A percentile compares a stretch with the other conserved stretches of the same genome.
These are phyloP conservation scores for Schmidtea mediterranea DNA, from an alignment of 1,140 invertebrate genomes.

Conservation along the genomic window DNA sequence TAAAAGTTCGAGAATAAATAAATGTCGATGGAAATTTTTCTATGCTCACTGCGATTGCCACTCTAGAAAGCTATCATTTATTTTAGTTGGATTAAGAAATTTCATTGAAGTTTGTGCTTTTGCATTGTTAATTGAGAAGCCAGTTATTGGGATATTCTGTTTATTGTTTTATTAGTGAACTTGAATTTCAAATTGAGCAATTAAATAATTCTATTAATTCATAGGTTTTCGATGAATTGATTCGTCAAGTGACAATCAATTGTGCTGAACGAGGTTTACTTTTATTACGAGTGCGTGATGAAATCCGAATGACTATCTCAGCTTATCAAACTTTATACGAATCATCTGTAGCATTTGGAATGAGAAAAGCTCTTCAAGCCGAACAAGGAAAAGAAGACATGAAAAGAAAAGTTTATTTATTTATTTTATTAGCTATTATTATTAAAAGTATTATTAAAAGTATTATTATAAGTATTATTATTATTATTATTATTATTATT, in stretches of 20 bases:
- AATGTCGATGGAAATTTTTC: too few relatives aligned
- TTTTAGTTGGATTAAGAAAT: too few relatives aligned
- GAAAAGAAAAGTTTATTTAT: too few relatives aligned
- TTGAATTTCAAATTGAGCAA: neutral
- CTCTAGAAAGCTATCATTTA: too few relatives aligned
- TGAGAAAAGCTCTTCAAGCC: constrained; percentile 72
- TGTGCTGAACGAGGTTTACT: constrained; percentile 81
- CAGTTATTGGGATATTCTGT: too few relatives aligned
- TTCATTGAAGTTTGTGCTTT: too few relatives aligned
- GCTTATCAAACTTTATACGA: constrained; percentile 80
- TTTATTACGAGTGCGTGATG: constrained; percentile 63
- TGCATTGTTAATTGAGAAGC: too few relatives aligned
- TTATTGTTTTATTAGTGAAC: too few relatives aligned
- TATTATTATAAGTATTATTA: too few relatives aligned
- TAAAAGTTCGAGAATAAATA: too few relatives aligned
- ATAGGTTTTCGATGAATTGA: constrained; percentile 75
- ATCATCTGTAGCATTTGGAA: constrained; percentile 83
- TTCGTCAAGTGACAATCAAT: constrained; percentile 77
- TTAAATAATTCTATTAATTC: constrained; percentile 36
- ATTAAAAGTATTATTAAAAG: too few relatives aligned
- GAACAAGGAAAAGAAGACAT: constrained; percentile 42
- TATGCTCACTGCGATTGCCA: too few relatives aligned
- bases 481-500: neutral
- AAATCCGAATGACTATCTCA: constrained; percentile 74
- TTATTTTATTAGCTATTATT: constrained; percentile 9